Evolutionary conservation across 1,140 invertebrate species (phyloP).

Genomic region (Drosophila lini): DNA sequence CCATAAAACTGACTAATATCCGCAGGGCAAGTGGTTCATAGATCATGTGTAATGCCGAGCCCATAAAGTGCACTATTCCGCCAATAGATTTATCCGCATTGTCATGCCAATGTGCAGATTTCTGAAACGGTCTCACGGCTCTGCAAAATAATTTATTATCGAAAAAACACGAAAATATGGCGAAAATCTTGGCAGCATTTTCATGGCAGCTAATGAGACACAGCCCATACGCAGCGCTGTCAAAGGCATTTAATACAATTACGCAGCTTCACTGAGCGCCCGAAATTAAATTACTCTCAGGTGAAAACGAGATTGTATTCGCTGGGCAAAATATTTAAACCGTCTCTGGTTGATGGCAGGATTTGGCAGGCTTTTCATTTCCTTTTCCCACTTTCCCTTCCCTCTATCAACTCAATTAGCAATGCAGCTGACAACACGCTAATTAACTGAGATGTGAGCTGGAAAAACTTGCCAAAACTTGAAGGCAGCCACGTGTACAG

Average conservation of each 20-base stretch:
- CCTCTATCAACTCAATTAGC: slow-evolving; percentile 67
- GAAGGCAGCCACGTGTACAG: slow-evolving; percentile 26
- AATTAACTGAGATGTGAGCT: slow-evolving; percentile 68
- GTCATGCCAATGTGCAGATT: slow-evolving; percentile 47
- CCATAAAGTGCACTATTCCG: slow-evolving; percentile 7
- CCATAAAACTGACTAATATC: slow-evolving; percentile 22
- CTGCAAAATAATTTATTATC: slow-evolving; percentile 51
- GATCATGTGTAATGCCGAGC: slow-evolving; percentile 1
- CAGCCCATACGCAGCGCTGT: slow-evolving; percentile 48
- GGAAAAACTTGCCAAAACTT: slow-evolving; percentile 58
- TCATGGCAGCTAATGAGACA: slow-evolving; percentile 37
- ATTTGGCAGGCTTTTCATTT: neutral
- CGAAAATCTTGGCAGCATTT: neutral
- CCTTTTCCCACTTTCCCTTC: neutral
- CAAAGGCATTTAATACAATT: slow-evolving; percentile 53
- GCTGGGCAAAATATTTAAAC: neutral
- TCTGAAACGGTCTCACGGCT: slow-evolving; percentile 5
- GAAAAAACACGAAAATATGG: neutral
- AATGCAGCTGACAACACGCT: slow-evolving; percentile 71
- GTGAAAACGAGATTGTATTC: slow-evolving; percentile 3
- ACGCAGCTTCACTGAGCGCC: slow-evolving; percentile 7
- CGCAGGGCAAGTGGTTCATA: neutral
- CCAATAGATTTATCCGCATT: slow-evolving; percentile 41
- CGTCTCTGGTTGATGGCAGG: neutral
- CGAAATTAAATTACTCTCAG: slow-evolving; percentile 18